These are phyloP conservation scores for Vireo griseus DNA, from an alignment of 2,797 vertebrate genomes.

Conservation along the genomic window DNA sequence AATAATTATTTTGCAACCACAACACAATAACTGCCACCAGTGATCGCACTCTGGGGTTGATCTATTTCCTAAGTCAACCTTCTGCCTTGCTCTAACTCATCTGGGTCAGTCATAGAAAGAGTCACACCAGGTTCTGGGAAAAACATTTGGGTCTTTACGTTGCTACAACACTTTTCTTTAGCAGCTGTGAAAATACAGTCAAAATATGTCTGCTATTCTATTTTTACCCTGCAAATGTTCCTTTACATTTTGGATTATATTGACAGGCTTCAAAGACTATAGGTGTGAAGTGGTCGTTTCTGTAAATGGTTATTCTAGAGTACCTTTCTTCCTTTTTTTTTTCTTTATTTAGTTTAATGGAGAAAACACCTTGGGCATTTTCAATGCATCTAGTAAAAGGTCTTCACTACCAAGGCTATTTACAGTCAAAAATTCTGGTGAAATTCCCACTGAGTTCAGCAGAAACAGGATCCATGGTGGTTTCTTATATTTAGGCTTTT, in stretches of 20 bases:
- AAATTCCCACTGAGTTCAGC: constrained; percentile 46
- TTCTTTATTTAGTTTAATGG: not conserved
- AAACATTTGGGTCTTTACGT: not conserved
- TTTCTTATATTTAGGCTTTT: constrained; percentile 2
- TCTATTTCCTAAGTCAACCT: not conserved
- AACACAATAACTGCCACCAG: not conserved
- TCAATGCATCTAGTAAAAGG: not conserved
- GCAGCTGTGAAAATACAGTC: not conserved
- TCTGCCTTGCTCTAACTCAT: not conserved
- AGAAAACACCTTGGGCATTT: not conserved
- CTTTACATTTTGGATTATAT: not conserved
- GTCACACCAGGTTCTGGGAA: not conserved
- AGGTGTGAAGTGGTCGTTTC: not conserved
- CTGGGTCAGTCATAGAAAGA: not conserved
- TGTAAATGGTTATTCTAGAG: not conserved
- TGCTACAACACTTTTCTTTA: not conserved
- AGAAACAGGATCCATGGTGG: not conserved
- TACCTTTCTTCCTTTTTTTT: no score
- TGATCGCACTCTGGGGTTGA: not conserved
- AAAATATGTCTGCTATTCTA: not conserved
- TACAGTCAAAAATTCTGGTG: not conserved
- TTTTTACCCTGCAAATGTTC: not conserved
- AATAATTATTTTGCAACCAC: not conserved
- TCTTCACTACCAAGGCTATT: not conserved
- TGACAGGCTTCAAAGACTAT: not conserved